Evolutionary conservation across 2,797 vertebrate species (phyloP), one percentile per base, ranked within the genome.

Genomic region (Benthosema pterotum): DNA sequence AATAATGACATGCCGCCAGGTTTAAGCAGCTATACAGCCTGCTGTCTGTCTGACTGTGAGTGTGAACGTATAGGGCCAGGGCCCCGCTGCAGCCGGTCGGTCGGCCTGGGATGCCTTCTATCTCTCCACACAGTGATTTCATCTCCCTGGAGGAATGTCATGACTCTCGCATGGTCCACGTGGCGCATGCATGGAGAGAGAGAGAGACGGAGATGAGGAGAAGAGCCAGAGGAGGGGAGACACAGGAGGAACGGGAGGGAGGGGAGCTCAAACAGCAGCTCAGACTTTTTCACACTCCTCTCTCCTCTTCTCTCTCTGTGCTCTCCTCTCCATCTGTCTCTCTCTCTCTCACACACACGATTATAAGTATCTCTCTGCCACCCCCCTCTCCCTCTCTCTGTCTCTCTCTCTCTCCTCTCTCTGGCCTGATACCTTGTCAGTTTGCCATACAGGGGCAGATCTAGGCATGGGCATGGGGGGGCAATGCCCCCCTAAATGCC

Each of bases 121-220:
- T 86, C 81, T 82, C 77, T 78, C 77, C 72, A 63, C 47, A 65
- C 75, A 73, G 75, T 75, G 83, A 85, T 88, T 91, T 91, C 90
- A 91, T 90, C 91, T 90, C 83, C 47, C 75, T 88, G 83, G 83
- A 91, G 90, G 91, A 91, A 91, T 93, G 90, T 85, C 86, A 91
- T 87, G 86, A 92, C 88, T 92, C 88, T 92, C 74, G 85, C 80
- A 87, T 83, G 63, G 84, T 83, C 83, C 89, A 91, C 88, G 84
- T 91, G 90, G 89, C 85, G 71, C 77, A 74, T 67, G 78, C 14
- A 38, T 25, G 17, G 74, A 65, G 13, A 38, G 47, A 32, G 18
- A 11, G 25, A 53, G 18, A n/a, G 14, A 28, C 2, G 52, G 22
- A 28, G 52, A 28, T 5, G 46, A 42, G 42, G 45, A 45, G 43